phyloP scores from a whole-genome alignment of 92 coral and sea anemone species.

The Zoanthus solanderi region DNA sequence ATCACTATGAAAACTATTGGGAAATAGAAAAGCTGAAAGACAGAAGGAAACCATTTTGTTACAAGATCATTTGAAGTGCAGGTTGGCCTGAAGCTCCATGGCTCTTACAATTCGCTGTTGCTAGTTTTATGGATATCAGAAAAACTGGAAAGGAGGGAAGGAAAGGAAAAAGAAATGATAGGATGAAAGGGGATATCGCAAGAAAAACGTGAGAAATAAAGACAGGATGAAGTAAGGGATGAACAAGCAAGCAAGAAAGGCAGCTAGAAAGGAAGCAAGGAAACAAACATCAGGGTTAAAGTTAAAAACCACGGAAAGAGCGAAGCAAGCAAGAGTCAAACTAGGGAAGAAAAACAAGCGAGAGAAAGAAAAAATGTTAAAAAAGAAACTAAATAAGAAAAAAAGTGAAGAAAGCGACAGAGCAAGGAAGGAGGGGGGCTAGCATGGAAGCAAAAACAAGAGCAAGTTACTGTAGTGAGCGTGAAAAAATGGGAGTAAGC shows the following conservation, averaged over 20 bases:
- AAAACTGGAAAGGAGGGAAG: too few relatives aligned
- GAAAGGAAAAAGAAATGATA: too few relatives aligned
- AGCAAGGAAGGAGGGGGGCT: not conserved
- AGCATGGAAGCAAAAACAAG: not conserved
- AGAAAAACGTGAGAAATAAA: not conserved
- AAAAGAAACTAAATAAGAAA: not conserved
- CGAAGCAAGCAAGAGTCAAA: not conserved
- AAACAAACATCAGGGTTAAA: not conserved
- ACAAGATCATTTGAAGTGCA: too few relatives aligned
- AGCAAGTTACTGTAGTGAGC: not conserved
- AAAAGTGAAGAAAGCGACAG: not conserved
- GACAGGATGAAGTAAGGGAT: not conserved
- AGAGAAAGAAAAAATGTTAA: not conserved
- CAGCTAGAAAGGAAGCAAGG: not conserved
- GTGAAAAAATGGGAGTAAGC: not conserved
- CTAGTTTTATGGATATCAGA: too few relatives aligned
- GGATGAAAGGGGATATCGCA: not conserved
- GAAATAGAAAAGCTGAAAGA: too few relatives aligned
- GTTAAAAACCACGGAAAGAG: not conserved
- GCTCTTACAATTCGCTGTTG: too few relatives aligned
- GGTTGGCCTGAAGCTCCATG: too few relatives aligned
- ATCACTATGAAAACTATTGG: too few relatives aligned
- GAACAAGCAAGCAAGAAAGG: not conserved
- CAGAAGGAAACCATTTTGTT: too few relatives aligned
- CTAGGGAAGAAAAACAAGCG: not conserved